Percentiles rank a stretch among this genome's conserved stretches.
These are phyloP conservation scores for Apodemia mormo DNA, from an alignment of 2,888 invertebrate genomes.

Conservation along the genomic window DNA sequence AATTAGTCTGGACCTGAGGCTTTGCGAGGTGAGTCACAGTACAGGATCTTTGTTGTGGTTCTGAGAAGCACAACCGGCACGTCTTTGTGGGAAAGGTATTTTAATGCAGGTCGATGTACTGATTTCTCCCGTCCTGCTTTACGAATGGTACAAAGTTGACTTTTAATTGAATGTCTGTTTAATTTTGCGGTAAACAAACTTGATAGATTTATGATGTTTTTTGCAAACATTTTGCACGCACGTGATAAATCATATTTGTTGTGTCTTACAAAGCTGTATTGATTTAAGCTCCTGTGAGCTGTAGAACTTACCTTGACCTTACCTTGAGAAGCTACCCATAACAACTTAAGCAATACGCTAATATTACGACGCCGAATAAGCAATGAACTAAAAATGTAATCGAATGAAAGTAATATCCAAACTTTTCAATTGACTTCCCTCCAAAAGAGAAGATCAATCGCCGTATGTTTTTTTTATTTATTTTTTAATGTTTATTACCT, in stretches of 20 bases:
- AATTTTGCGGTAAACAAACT: conserved; percentile 23
- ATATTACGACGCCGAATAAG: neutral
- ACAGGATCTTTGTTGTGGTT: conserved; percentile 79
- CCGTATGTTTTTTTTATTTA: too few relatives aligned
- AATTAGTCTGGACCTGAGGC: conserved; percentile 47
- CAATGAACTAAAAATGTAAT: neutral
- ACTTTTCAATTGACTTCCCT: too few relatives aligned
- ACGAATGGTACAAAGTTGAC: conserved; percentile 43
- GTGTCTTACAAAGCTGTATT: neutral
- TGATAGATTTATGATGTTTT: conserved; percentile 21
- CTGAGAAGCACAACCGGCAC: conserved; percentile 68
- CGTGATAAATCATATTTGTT: conserved; percentile 5
- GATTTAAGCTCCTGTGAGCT: neutral
- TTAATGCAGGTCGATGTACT: conserved; percentile 72
- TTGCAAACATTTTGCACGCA: conserved; percentile 5
- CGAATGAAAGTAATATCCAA: neutral
- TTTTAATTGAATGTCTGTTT: conserved; percentile 50
- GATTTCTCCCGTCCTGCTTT: conserved; percentile 66
- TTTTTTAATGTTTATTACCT: too few relatives aligned
- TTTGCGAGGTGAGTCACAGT: conserved; percentile 63
- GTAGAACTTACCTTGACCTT: neutral
- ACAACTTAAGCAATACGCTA: neutral
- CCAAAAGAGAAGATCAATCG: too few relatives aligned
- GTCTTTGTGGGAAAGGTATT: conserved; percentile 74
- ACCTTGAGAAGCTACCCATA: neutral